phyloP scores from a whole-genome alignment of 2,888 invertebrate species.

The Pristionchus maxplancki region DNA sequence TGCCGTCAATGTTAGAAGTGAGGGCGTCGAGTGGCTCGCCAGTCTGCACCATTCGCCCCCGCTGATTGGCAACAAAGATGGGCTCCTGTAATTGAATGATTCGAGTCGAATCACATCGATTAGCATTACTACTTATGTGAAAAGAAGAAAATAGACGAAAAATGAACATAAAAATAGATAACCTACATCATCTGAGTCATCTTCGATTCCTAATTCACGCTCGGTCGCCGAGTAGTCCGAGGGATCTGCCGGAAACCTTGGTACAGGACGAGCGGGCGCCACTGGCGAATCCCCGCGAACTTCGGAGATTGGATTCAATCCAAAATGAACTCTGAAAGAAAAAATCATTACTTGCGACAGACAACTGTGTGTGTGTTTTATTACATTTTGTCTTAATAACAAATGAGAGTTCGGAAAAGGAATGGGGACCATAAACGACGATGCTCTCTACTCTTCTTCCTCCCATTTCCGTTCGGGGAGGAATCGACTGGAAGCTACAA shows the following conservation, averaged over 20 bases:
- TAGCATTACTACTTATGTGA: neutral
- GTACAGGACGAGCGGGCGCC: neutral
- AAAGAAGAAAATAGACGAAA: neutral
- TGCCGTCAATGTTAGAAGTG: conserved; percentile 57
- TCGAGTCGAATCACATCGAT: too few species aligned
- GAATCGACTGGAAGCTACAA: too few species aligned
- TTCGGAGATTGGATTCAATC: conserved; percentile 24
- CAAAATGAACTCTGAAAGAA: conserved; percentile 11
- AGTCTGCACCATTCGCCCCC: conserved; percentile 50
- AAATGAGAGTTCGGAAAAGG: too few species aligned
- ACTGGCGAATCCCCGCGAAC: neutral
- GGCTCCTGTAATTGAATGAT: conserved; percentile 21
- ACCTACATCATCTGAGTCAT: conserved; percentile 39
- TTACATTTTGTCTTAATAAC: too few species aligned
- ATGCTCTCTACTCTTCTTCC: too few species aligned
- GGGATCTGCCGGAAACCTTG: neutral
- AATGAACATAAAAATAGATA: neutral
- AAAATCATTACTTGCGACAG: neutral
- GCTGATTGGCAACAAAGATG: neutral
- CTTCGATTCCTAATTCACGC: conserved; percentile 33
- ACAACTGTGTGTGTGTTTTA: neutral
- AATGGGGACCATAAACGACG: too few species aligned
- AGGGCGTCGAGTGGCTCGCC: conserved; percentile 64
- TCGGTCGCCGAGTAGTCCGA: conserved; percentile 12
- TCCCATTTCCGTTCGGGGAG: too few species aligned